Base-by-base conservation (phyloP, 2,113 vertebrate genomes). In the Psophia crepitans region DNA sequence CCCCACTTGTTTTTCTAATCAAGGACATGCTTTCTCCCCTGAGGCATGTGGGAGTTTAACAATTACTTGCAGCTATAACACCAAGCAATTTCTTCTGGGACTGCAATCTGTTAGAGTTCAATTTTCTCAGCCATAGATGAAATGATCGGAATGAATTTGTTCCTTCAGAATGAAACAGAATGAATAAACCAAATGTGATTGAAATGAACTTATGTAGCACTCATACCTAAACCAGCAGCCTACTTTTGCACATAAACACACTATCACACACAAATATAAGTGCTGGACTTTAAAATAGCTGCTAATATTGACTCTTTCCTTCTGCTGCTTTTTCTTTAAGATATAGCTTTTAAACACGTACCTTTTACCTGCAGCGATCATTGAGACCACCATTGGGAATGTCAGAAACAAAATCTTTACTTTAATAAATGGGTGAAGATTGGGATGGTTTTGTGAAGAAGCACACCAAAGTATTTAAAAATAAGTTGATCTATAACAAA, bases 101-200 rank as follows among this genome's bases (percentile, higher is more conserved):
- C 88, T 97, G 96, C 96, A 98, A 97, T 98, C 97, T 98, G 97
- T 97, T 98, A 97, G 96, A 98, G 97, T 98, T 98, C 98, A 98
- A 97, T 98, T 98, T 98, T 97, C 97, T 97, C 96, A 97, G 94
- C 96, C 91, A 93, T 91, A 97, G 97, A 98, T 95, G 97, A 97
- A 98, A 98, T 96, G 95, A 98, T 98, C 96, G 97, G 97, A 98
- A 98, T 98, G 97, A 98, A 98, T 98, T 97, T 97, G 96, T 98
- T 98, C 97, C 97, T 98, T 97, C 76, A 97, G 97, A 98, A 97
- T 93, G 95, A 98, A 98, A 96, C 78, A 89, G 93, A 97, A 97
- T 97, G 97, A 98, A 97, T 98, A 98, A 98, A 98, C 92, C 97
- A 94, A 98, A 97, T 97, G 96, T 98, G 98, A 98, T 97, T 98